Conservation (phyloP, 2,888 invertebrate genomes). For the Limnephilus lunatus region DNA sequence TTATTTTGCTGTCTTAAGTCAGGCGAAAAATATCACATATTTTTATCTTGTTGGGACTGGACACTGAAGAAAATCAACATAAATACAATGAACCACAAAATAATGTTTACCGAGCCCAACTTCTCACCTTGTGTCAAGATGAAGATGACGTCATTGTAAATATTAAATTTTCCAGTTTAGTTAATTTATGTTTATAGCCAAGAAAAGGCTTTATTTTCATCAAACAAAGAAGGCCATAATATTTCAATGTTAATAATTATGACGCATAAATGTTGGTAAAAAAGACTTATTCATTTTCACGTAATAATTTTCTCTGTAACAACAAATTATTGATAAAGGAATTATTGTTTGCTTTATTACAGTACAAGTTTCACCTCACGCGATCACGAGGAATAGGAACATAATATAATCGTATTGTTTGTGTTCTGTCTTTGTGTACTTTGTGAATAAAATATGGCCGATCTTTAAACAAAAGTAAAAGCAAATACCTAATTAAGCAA, state of each 20-base stretch:
- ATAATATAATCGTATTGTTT: not conserved
- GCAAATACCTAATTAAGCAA: not conserved
- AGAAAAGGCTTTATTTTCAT: not conserved
- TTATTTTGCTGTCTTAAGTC: too few species aligned
- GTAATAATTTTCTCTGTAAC: not conserved
- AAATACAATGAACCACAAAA: not conserved
- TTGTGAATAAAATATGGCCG: not conserved
- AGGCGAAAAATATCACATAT: not conserved
- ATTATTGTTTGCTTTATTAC: not conserved
- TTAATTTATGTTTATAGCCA: not conserved
- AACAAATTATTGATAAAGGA: not conserved
- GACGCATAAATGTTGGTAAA: not conserved
- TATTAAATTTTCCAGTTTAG: not conserved
- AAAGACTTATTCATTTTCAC: not conserved
- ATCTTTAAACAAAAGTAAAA: not conserved
- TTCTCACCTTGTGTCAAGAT: not conserved
- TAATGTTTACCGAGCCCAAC: not conserved
- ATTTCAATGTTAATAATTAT: not conserved
- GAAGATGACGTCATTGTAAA: not conserved
- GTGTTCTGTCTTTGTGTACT: not conserved
- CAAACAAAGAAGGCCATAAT: not conserved
- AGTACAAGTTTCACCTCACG: not conserved
- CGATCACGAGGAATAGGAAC: not conserved
- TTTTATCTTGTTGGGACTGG: not conserved
- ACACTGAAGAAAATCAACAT: not conserved